Evolutionary conservation across 1,140 invertebrate genomes (phyloP).

Genomic region (Nymphalis io): DNA sequence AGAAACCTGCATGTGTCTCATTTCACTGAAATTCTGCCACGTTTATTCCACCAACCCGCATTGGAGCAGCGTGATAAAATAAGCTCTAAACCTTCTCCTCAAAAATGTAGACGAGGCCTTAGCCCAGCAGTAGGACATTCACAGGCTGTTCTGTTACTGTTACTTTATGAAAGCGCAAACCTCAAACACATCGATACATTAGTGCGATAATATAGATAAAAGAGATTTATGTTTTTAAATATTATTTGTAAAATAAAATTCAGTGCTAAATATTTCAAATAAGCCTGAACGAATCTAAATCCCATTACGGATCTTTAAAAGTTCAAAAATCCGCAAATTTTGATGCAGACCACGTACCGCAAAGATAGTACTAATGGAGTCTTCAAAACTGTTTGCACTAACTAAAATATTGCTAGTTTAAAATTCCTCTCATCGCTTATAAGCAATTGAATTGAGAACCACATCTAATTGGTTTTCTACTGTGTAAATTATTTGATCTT

Average conservation of each 20-base stretch:
- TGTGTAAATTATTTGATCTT: background rate
- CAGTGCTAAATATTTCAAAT: background rate
- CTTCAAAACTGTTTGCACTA: constrained; percentile 35
- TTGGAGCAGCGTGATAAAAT: too few relatives aligned
- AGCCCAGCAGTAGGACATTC: too few relatives aligned
- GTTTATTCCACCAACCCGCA: too few relatives aligned
- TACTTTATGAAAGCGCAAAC: too few relatives aligned
- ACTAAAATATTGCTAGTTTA: constrained; percentile 22
- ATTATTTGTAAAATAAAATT: background rate
- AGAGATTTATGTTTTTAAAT: background rate
- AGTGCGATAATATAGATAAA: too few relatives aligned
- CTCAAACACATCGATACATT: too few relatives aligned
- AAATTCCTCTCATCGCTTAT: constrained; percentile 9
- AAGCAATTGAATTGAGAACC: background rate
- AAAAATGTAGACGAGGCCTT: too few relatives aligned
- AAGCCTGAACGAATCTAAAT: constrained; percentile 8
- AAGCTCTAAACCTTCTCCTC: too few relatives aligned
- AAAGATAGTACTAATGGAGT: constrained; percentile 49
- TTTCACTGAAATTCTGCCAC: too few relatives aligned
- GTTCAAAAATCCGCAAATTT: constrained; percentile 40
- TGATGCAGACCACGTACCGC: constrained; percentile 47
- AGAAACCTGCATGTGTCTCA: too few relatives aligned
- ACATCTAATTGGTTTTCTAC: background rate
- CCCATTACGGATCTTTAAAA: constrained; percentile 8
- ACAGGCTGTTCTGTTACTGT: too few relatives aligned